phyloP scores from a whole-genome alignment of 2,888 invertebrate genomes.

The Xylophagus ater region DNA sequence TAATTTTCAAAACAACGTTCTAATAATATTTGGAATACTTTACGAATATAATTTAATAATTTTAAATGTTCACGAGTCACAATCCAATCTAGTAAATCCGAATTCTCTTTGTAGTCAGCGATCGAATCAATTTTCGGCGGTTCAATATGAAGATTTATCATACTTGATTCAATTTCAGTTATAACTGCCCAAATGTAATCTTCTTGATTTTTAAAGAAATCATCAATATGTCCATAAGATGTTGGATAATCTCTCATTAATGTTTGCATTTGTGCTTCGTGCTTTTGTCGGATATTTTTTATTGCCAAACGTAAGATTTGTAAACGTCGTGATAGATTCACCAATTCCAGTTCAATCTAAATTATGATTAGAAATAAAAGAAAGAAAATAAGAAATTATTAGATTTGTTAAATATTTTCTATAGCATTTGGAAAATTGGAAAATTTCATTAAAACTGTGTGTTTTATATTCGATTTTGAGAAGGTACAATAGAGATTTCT shows the following conservation, averaged over 20 bases:
- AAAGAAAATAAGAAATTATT: no score
- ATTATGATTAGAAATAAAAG: no score
- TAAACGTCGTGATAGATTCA: conserved; percentile 7
- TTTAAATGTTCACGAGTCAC: conserved; percentile 16
- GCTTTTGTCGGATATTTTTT: conserved; percentile 6
- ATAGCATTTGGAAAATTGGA: no score
- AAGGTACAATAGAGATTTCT: no score
- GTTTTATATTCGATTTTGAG: no score
- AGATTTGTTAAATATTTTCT: no score
- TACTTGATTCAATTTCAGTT: conserved; percentile 5
- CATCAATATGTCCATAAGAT: conserved; percentile 1
- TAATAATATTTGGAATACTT: conserved; percentile 11
- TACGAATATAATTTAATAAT: conserved; percentile 12
- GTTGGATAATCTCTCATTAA: conserved; percentile 1
- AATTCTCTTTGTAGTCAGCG: background rate
- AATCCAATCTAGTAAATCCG: conserved; percentile 15
- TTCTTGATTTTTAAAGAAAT: conserved; percentile 9
- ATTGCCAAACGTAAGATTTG: conserved; percentile 6
- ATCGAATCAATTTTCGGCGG: conserved; percentile 3
- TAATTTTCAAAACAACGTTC: conserved; percentile 5
- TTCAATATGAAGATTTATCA: conserved; percentile 8
- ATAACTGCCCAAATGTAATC: conserved; percentile 6
- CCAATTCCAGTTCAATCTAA: conserved; percentile 6
- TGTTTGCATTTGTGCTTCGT: conserved; percentile 3
- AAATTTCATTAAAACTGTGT: no score